Evolutionary conservation across 2,888 invertebrate genomes (phyloP).

Genomic region (Lacanobia wlatinum): DNA sequence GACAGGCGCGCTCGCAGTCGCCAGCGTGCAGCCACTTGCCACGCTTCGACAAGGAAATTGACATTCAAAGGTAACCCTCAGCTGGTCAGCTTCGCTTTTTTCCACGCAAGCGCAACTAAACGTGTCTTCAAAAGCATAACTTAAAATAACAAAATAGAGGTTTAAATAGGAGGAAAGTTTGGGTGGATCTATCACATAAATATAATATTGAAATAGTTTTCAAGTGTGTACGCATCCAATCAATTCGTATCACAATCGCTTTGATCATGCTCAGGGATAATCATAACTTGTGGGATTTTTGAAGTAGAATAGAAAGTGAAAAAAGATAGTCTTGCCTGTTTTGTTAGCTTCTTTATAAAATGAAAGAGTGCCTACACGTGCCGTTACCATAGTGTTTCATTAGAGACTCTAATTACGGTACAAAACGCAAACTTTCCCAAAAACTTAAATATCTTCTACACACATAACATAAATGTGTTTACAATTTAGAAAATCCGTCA

Average conservation of each 20-base stretch:
- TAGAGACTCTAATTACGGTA: conserved; percentile 5
- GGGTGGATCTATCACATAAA: neutral
- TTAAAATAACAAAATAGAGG: conserved; percentile 22
- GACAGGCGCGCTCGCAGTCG: conserved; percentile 61
- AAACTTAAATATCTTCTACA: conserved; percentile 16
- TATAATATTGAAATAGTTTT: conserved; percentile 8
- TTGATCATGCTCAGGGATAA: conserved; percentile 14
- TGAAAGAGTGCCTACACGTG: neutral
- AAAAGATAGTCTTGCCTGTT: neutral
- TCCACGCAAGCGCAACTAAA: conserved; percentile 46
- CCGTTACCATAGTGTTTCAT: neutral
- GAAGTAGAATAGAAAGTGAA: neutral
- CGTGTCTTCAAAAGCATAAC: conserved; percentile 21
- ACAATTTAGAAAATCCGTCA: conserved; percentile 51
- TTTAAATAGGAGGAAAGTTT: conserved; percentile 34
- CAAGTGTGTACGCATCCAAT: neutral
- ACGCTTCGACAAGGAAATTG: conserved; percentile 74
- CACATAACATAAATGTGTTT: conserved; percentile 32
- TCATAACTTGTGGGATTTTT: conserved; percentile 5
- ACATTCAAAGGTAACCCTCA: conserved; percentile 58
- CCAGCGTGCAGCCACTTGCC: conserved; percentile 56
- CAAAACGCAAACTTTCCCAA: conserved; percentile 21
- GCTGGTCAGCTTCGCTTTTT: conserved; percentile 28
- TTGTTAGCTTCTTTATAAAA: neutral
- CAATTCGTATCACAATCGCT: conserved; percentile 18